phyloP scores from a whole-genome alignment of 2,888 invertebrate genomes.

The Drosophila yooni region DNA sequence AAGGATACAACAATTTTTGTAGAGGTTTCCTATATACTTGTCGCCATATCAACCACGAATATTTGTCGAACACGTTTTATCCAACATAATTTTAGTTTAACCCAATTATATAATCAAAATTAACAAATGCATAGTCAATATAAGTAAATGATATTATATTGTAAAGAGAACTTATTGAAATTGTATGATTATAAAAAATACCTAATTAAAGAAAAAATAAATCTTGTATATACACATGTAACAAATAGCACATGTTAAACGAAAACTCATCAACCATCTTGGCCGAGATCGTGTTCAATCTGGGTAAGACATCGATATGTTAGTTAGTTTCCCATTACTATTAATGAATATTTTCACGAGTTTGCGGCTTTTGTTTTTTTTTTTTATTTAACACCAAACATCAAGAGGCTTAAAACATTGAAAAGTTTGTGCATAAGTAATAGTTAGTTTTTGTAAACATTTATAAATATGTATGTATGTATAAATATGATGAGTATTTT shows the following conservation, averaged over 20 bases:
- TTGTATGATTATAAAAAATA: slow-evolving; percentile 63
- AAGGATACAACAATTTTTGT: slow-evolving; percentile 29
- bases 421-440: slow-evolving; percentile 40
- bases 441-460: slow-evolving; percentile 41
- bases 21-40: slow-evolving; percentile 63
- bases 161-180: slow-evolving; percentile 73
- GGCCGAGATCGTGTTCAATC: not conserved
- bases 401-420: slow-evolving; percentile 75
- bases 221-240: slow-evolving; percentile 67
- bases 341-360: not conserved
- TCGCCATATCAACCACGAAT: slow-evolving; percentile 75
- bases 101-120: slow-evolving; percentile 48
- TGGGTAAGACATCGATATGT: not conserved
- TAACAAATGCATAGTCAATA: slow-evolving; percentile 70
- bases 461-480: slow-evolving; percentile 34
- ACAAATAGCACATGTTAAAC: slow-evolving; percentile 9
- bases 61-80: slow-evolving; percentile 55
- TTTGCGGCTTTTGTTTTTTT: slow-evolving; percentile 27
- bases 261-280: not conserved
- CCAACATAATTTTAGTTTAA: slow-evolving; percentile 63
- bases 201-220: slow-evolving; percentile 50
- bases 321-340: not conserved
- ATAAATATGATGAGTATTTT: not conserved
- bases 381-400: slow-evolving; percentile 73
- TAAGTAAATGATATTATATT: slow-evolving; percentile 72